phyloP scores from a whole-genome alignment of 2,113 vertebrate genomes.

The Amphilophus citrinellus region DNA sequence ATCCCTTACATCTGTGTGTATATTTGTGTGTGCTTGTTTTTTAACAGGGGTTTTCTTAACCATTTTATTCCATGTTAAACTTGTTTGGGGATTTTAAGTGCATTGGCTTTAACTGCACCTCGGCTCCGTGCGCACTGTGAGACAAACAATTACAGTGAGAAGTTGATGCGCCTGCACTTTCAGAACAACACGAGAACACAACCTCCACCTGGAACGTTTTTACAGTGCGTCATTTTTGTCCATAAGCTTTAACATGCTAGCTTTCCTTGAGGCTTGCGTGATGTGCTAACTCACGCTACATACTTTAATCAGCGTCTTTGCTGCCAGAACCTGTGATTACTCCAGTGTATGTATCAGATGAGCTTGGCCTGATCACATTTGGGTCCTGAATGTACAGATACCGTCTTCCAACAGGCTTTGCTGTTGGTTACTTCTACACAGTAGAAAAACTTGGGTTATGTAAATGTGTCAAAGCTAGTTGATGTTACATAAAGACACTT shows the following conservation, averaged over 20 bases:
- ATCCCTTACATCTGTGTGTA: neutral
- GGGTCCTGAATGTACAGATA: neutral
- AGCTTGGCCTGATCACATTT: too few species aligned
- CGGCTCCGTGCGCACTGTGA: neutral
- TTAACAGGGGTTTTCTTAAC: constrained; percentile 12
- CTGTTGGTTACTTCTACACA: too few species aligned
- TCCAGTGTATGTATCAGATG: too few species aligned
- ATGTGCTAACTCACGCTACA: too few species aligned
- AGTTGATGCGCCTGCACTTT: neutral
- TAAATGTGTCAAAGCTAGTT: neutral
- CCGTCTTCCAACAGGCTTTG: too few species aligned
- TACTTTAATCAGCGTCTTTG: too few species aligned
- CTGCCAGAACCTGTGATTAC: too few species aligned
- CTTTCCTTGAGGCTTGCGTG: too few species aligned
- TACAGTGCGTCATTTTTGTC: neutral
- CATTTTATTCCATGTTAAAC: neutral
- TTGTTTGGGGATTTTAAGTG: neutral
- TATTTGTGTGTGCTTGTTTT: neutral
- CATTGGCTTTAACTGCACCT: neutral
- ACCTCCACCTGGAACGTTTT: neutral
- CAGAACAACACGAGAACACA: neutral
- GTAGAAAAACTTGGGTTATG: neutral
- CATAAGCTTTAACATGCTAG: too few species aligned
- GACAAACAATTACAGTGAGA: neutral
- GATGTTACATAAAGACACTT: neutral